Conservation (phyloP, 2,113 vertebrate species). For the Peromyscus leucopus region DNA sequence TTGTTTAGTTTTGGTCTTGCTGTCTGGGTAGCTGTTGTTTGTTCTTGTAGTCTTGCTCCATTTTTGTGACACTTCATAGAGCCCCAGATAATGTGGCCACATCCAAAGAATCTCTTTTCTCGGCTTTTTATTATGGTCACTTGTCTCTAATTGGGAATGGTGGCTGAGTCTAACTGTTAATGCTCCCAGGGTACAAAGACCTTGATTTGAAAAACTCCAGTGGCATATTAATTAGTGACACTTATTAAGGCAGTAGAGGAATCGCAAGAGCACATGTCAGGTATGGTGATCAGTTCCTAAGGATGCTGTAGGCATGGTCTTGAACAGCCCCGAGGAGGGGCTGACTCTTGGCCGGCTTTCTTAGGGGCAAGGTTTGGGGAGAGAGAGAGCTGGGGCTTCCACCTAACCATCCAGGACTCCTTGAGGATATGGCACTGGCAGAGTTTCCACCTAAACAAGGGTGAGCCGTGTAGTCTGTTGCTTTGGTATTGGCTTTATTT, state of each 20-base stretch:
- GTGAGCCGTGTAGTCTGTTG: neutral
- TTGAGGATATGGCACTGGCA: too few species aligned
- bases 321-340: too few species aligned
- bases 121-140: neutral
- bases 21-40: neutral
- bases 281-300: too few species aligned
- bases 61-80: neutral
- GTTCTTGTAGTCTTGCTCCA: neutral
- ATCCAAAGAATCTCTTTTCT: neutral
- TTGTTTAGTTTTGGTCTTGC: neutral
- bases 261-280: too few species aligned
- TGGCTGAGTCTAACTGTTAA: neutral
- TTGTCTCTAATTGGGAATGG: neutral
- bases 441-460: too few species aligned
- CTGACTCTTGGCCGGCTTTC: too few species aligned
- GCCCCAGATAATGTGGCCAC: neutral
- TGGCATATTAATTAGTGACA: too few species aligned
- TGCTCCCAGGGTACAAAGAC: neutral
- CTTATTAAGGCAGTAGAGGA: too few species aligned
- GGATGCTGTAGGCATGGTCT: too few species aligned
- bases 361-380: too few species aligned
- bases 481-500: neutral
- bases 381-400: too few species aligned
- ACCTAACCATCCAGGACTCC: too few species aligned
- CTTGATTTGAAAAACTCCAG: neutral